These are phyloP conservation scores for Phlogophora meticulosa DNA, from an alignment of 2,888 invertebrate genomes.

Conservation along the genomic window DNA sequence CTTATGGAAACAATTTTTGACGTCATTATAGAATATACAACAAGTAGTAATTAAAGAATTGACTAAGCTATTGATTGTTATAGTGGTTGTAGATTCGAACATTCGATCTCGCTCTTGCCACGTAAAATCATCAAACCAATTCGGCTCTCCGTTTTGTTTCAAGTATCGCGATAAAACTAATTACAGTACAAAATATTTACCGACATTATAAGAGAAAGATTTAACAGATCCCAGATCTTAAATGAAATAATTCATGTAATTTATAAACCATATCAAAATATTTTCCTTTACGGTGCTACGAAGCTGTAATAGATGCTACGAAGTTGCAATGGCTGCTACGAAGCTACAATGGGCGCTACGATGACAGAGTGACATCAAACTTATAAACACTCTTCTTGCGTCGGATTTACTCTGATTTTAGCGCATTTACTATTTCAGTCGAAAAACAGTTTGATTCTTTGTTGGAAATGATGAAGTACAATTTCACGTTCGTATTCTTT, in stretches of 20 bases:
- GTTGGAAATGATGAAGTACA: background rate
- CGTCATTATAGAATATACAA: background rate
- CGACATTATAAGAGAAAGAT: background rate
- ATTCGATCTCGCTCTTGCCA: background rate
- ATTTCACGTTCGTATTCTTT: background rate
- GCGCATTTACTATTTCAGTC: background rate
- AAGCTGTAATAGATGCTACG: background rate
- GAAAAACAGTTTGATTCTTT: background rate
- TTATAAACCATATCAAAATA: background rate
- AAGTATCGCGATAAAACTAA: slow-evolving; percentile 9
- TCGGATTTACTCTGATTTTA: background rate
- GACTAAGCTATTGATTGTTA: background rate
- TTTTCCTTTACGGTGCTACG: background rate
- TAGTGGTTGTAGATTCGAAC: background rate
- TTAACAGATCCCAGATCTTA: background rate
- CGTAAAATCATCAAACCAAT: background rate
- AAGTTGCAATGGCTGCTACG: background rate
- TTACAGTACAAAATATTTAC: background rate
- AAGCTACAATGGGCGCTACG: slow-evolving; percentile 14
- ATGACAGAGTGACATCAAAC: background rate
- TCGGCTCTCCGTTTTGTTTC: background rate
- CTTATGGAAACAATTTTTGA: slow-evolving; percentile 16
- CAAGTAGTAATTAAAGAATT: background rate
- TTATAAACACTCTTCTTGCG: background rate
- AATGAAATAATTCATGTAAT: slow-evolving; percentile 7